Percentiles rank a stretch among this genome's conserved stretches.
Evolutionary conservation across 64 coral and sea anemone species (phyloP).

Genomic region (Platygyra sinensis): DNA sequence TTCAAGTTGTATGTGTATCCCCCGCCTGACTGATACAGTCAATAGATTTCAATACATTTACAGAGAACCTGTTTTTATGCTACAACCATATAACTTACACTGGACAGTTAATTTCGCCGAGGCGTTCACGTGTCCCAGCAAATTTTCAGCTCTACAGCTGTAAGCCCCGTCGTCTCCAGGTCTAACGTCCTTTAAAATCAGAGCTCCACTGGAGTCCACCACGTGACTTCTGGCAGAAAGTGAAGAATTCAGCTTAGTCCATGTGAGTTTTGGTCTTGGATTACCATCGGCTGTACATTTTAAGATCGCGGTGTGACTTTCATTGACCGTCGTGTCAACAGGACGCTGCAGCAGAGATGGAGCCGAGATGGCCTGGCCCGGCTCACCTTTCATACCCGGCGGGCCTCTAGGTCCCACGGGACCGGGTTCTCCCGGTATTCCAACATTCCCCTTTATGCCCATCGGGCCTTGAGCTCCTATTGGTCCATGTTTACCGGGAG

Average conservation of each 20-base stretch:
- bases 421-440: constrained; percentile 32
- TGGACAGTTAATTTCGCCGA: constrained; percentile 41
- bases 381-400: constrained; percentile 22
- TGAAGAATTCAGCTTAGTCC: constrained; percentile 27
- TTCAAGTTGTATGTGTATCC: too few species aligned
- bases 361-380: constrained; percentile 45
- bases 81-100: not conserved
- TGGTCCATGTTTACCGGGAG: constrained; percentile 59
- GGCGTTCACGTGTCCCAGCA: constrained; percentile 3
- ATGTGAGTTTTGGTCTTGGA: constrained; percentile 41
- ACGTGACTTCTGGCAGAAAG: not conserved
- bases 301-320: constrained; percentile 36
- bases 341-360: constrained; percentile 31
- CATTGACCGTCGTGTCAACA: constrained; percentile 18
- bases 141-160: constrained; percentile 49
- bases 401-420: constrained; percentile 46
- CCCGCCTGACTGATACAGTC: too few species aligned
- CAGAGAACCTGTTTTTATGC: too few species aligned
- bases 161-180: constrained; percentile 36
- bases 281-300: constrained; percentile 52
- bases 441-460: constrained; percentile 33
- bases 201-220: constrained; percentile 14
- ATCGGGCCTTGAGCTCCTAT: constrained; percentile 5
- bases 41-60: too few species aligned
- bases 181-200: constrained; percentile 11